phyloP scores from a whole-genome alignment of 1,140 invertebrate genomes.

The Ylistrum balloti region DNA sequence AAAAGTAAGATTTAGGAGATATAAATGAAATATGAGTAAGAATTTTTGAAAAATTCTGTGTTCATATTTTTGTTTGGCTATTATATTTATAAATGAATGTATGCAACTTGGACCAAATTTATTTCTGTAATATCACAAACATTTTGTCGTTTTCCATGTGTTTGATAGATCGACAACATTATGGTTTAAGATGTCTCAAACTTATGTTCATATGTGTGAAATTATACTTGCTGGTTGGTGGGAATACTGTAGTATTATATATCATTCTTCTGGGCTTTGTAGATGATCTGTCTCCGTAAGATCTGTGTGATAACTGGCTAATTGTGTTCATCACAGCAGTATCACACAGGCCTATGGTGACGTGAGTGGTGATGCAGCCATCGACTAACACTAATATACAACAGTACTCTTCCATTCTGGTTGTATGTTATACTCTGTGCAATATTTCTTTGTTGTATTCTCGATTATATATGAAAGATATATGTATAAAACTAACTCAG shows the following conservation, averaged over 20 bases:
- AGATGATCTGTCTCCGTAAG: too few relatives aligned
- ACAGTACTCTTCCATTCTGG: background rate
- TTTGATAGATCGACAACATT: background rate
- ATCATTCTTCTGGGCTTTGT: too few relatives aligned
- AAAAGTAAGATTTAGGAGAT: too few relatives aligned
- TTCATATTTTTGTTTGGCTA: background rate
- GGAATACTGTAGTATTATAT: background rate
- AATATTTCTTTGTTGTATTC: conserved; percentile 9
- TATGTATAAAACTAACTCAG: conserved; percentile 10
- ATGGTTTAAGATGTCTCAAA: background rate
- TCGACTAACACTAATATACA: background rate
- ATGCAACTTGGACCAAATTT: background rate
- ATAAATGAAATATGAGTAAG: background rate
- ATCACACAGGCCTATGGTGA: background rate
- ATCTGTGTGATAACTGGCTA: too few relatives aligned
- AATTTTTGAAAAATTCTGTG: background rate
- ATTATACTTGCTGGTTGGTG: background rate
- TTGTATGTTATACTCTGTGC: background rate
- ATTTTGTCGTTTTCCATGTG: background rate
- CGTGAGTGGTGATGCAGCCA: background rate
- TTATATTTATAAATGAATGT: background rate
- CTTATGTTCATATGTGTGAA: background rate
- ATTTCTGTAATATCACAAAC: background rate
- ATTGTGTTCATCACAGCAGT: background rate
- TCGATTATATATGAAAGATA: background rate